These are phyloP conservation scores for Catagonus wagneri DNA, from an alignment of 2,113 vertebrate species.

Conservation along the genomic window DNA sequence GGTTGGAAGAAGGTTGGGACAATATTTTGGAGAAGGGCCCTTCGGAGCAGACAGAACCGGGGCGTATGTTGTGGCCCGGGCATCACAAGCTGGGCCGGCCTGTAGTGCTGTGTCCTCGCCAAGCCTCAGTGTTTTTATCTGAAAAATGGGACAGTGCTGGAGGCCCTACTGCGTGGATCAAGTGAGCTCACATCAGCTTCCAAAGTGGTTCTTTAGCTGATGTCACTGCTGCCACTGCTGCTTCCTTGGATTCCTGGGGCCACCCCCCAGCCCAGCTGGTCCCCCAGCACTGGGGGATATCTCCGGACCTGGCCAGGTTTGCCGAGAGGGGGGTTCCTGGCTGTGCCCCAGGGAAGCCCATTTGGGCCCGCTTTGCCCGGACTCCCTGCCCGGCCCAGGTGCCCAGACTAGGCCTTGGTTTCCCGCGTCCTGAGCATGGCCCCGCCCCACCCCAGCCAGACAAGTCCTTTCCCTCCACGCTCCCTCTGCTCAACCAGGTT, in stretches of 20 bases:
- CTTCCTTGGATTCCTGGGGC: not conserved
- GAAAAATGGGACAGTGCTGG: not conserved
- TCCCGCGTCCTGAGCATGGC: not conserved
- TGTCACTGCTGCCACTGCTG: not conserved
- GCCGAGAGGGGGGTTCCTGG: not conserved
- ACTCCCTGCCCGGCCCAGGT: not conserved
- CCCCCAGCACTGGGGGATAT: not conserved
- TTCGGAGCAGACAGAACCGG: not conserved
- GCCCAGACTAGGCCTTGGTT: not conserved
- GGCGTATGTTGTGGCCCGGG: not conserved
- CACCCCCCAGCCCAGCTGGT: not conserved
- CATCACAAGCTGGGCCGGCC: not conserved
- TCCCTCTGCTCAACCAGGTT: slow-evolving; percentile 66
- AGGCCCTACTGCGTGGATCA: not conserved
- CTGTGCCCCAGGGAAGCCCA: not conserved
- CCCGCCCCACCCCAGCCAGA: slow-evolving; percentile 46
- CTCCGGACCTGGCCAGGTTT: not conserved
- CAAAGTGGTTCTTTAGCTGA: not conserved
- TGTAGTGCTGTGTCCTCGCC: not conserved
- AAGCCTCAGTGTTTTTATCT: not conserved
- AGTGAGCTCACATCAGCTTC: rapidly evolving
- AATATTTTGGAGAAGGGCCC: not conserved
- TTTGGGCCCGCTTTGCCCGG: not conserved
- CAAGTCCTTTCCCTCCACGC: slow-evolving; percentile 69
- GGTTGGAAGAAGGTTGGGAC: not conserved